Evolutionary conservation across 2,888 invertebrate genomes (phyloP), one percentile per base, ranked within the genome.

Genomic region (Bombylius major): DNA sequence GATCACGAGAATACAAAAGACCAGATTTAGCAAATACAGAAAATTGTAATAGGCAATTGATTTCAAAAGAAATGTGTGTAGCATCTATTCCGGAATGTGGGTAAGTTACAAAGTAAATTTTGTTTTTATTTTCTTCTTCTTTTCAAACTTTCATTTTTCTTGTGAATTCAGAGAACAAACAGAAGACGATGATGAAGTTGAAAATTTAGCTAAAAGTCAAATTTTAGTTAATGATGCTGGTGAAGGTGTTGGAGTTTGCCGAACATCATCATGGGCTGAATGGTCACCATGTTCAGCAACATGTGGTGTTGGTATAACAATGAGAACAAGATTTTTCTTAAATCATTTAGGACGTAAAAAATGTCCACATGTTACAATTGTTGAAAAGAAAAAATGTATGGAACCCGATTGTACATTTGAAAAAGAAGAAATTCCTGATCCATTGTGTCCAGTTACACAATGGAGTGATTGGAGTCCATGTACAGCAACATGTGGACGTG

Each of bases 391-490:
- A 65, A 86, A 86, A 65, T 75, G 74, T 60, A 86, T 86, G 83
- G 80, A 80, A 63, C 84, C 86, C 0, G 78, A 80, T 5, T 88
- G 89, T 66, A 70, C 73, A 0, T 77, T 63, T 50, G 70, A 70
- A 4, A 33, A 56, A 36, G 57, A 57, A 8, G 81, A 79, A 62
- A 62, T 73, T 1, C 69, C 78, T 4, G 84, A 84, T 75, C 81
- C 83, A 1, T 59, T 76, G 63, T 88, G 88, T 65, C 87, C 89
- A 57, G 85, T 89, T n/a, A 87, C 87, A 0, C 82, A 82, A 53
- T 96, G 95, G 95, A 84, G 89, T 56, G 86, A 87, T 62, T 96
- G 94, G 94, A 89, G 91, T 56, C 87, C 93, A 0, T 96, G 95
- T 75, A 87, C 89, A 53, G 89, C 87, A 0, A 82, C 89, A 8